Base-by-base conservation (phyloP, 2,113 vertebrate species). In the Puma concolor region DNA sequence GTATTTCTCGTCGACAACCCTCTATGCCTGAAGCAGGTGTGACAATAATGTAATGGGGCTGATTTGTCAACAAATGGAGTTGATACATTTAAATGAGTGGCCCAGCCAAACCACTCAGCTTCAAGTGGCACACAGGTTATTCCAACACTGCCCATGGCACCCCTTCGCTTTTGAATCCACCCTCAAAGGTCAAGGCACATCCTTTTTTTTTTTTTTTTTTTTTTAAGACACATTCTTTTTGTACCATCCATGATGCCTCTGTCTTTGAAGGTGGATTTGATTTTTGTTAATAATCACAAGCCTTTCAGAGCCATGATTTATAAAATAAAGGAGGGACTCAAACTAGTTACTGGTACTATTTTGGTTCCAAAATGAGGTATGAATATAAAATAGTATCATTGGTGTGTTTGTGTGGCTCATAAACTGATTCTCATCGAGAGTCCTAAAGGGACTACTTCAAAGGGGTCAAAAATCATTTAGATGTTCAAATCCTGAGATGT, bases 211-310 rank as follows among this genome's bases (percentile, higher is more conserved):
- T n/a, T 72, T 41, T n/a, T n/a, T n/a, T n/a, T n/a, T n/a, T 25
- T 74, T 72, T 21, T 21, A 60, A 13, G 36, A 44, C 12, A 60
- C 21, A n/a, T 84, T 44, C 86, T 95, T 93, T 82, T 71, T 33
- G 12, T 80, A 82, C 57, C 21, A 81, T 83, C 89, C 50, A 44
- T 60, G 48, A 64, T n/a, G 89, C 41, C 15, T 95, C 96, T 50
- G 69, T 71, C 50, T 91, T 84, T 88, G 38, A 90, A 92, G 88
- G 38, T 33, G 21, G 29, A 72, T 90, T 96, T 97, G 38, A 41
- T 67, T 74, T 95, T 86, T 88, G 33, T 88, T 57, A 93, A 96
- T 82, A 88, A 93, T 17, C 67, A 74, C 72, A 95, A 81, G 5
- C 2, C 44, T 91, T 85, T 87, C 38, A 88, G 93, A 94, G 88